These are phyloP conservation scores for Pocota personata DNA, from an alignment of 2,888 invertebrate species.

Conservation along the genomic window DNA sequence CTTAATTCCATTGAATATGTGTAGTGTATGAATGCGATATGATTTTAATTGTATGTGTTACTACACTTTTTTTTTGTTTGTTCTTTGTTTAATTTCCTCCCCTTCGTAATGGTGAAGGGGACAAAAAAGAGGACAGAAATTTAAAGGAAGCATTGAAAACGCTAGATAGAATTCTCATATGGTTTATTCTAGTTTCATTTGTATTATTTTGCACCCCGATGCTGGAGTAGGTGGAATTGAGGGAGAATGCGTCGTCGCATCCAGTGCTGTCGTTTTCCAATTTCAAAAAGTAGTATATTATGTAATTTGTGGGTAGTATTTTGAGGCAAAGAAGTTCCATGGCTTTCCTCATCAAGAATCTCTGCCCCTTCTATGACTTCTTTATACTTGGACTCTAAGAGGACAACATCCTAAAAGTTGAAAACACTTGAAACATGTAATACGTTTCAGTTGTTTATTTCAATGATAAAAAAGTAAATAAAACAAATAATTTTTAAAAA, in stretches of 20 bases:
- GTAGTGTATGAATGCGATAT: neutral
- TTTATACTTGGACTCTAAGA: too few species aligned
- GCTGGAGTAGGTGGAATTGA: neutral
- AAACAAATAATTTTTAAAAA: too few species aligned
- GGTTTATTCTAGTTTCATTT: neutral
- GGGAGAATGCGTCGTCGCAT: neutral
- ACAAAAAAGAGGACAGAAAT: neutral
- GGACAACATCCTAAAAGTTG: too few species aligned
- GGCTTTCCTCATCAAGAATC: too few species aligned
- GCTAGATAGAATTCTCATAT: slow-evolving; percentile 7
- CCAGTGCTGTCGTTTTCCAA: too few species aligned
- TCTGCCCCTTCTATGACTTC: too few species aligned
- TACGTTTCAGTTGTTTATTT: too few species aligned
- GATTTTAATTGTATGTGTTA: neutral
- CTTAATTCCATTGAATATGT: neutral
- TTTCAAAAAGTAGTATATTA: too few species aligned
- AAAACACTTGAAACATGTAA: too few species aligned
- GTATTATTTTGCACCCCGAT: neutral
- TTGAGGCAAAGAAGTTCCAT: too few species aligned
- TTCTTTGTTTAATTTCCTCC: slow-evolving; percentile 1
- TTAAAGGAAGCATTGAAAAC: neutral
- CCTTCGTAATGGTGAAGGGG: neutral
- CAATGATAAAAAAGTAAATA: too few species aligned
- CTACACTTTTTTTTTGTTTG: neutral
- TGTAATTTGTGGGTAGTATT: too few species aligned